Conservation (phyloP, 2,888 invertebrate genomes). For the Sinelater perroti region DNA sequence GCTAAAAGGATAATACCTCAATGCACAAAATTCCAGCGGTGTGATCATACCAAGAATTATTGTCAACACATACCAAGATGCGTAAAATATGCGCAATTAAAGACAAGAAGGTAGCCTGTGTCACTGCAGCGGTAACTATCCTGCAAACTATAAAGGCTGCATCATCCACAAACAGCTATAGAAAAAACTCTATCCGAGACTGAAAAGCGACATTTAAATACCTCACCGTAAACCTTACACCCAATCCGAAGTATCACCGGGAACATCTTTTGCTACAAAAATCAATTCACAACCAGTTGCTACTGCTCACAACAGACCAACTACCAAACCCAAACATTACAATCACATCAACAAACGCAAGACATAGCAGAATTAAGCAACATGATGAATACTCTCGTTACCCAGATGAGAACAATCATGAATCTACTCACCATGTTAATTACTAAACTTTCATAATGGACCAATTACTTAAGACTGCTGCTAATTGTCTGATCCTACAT, state of each 20-base stretch:
- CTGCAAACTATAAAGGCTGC: slow-evolving; percentile 17
- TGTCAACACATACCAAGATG: slow-evolving; percentile 17
- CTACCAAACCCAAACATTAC: background rate
- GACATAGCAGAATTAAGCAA: too few species aligned
- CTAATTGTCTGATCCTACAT: too few species aligned
- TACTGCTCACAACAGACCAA: background rate
- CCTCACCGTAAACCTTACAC: background rate
- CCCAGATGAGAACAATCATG: too few species aligned
- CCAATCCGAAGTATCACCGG: background rate
- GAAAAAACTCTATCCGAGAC: too few species aligned
- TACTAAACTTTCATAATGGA: too few species aligned
- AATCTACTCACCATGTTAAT: too few species aligned
- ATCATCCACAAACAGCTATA: slow-evolving; percentile 1
- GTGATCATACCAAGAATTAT: slow-evolving; percentile 16
- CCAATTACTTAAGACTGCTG: too few species aligned
- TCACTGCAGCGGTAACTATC: slow-evolving; percentile 21
- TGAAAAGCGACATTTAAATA: background rate
- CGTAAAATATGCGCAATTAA: slow-evolving; percentile 20
- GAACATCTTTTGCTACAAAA: background rate
- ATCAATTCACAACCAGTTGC: background rate
- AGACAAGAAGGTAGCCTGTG: slow-evolving; percentile 11
- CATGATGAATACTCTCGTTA: too few species aligned
- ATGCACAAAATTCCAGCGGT: slow-evolving; percentile 21
- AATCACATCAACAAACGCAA: too few species aligned
- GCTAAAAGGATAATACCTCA: slow-evolving; percentile 15